Evolutionary conservation across 2,797 vertebrate species (phyloP), one percentile per base, ranked within the genome.

Genomic region (Peromyscus melanophrys): DNA sequence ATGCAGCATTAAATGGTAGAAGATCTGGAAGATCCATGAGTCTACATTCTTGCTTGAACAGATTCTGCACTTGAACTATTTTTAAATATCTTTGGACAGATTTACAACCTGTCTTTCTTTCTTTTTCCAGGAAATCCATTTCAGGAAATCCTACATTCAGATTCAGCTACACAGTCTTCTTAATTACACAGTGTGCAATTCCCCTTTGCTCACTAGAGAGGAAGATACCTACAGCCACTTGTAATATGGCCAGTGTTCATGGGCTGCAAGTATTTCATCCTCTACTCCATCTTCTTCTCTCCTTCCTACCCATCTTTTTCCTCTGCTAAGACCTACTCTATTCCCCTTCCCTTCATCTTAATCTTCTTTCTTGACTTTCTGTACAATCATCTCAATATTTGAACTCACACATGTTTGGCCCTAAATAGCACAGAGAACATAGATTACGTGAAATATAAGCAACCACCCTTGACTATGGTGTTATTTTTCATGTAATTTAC

Each of bases 21-120:
- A 71, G 57, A 85, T 23, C 57, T 90, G 85, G 57, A 77, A 91
- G 80, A 82, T 23, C 25, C 49, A 49, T 43, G 16, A n/a, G 17
- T 81, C 57, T 10, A 76, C 13, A 85, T 55, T 65, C 49, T 86
- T 27, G 9, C 71, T 85, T 63, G 84, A 94, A 88, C 27, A 92
- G 40, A 86, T 76, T 92, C 61, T 52, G 1, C 55, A 71, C 37
- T 31, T 86, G 21, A 92, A 34, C n/a, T 92, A 87, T 96, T 96
- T 96, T 96, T 61, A 90, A 88, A 76, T 86, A 29, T 93, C 52
- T 94, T 80, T 55, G 25, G 37, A 73, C 34, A 94, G 67, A 83
- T 94, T 94, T 49, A 83, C 9, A 93, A 80, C 49, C 7, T 81
- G 31, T 2, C 63, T 90, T 52, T 89, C 40, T 57, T 75, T 73